Evolutionary conservation across 2,888 invertebrate genomes (phyloP).

Genomic region (Lymantria dispar): DNA sequence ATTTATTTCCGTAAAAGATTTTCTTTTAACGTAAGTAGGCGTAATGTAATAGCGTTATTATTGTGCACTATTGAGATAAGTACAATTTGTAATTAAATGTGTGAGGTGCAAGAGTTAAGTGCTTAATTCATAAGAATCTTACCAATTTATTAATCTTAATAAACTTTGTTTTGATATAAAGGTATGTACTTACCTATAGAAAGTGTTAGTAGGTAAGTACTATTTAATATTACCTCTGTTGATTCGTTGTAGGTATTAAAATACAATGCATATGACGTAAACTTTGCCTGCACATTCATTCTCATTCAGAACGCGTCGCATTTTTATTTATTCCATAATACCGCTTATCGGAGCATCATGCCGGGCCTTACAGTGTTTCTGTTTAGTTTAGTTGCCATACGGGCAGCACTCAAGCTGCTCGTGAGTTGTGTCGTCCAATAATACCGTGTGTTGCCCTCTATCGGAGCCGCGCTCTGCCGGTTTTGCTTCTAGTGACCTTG

Average conservation of each 20-base stretch:
- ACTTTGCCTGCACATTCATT: conserved; percentile 60
- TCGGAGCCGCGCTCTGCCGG: conserved; percentile 43
- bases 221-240: conserved; percentile 5
- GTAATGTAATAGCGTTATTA: too few relatives aligned
- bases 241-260: conserved; percentile 19
- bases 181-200: too few relatives aligned
- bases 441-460: conserved; percentile 60
- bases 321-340: conserved; percentile 76
- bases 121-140: too few relatives aligned
- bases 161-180: too few relatives aligned
- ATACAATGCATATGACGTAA: conserved; percentile 42
- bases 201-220: too few relatives aligned
- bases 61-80: too few relatives aligned
- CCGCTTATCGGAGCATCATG: conserved; percentile 77
- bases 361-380: conserved; percentile 46
- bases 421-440: conserved; percentile 37
- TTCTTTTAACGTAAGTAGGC: too few relatives aligned
- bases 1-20: too few relatives aligned
- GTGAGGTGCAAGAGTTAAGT: too few relatives aligned
- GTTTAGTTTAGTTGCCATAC: conserved; percentile 77
- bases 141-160: too few relatives aligned
- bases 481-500: conserved; percentile 69
- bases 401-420: conserved; percentile 67
- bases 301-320: conserved; percentile 63
- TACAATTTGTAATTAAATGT: too few relatives aligned